These are phyloP conservation scores for Limnephilus lunatus DNA, from an alignment of 2,888 invertebrate genomes.

Conservation along the genomic window DNA sequence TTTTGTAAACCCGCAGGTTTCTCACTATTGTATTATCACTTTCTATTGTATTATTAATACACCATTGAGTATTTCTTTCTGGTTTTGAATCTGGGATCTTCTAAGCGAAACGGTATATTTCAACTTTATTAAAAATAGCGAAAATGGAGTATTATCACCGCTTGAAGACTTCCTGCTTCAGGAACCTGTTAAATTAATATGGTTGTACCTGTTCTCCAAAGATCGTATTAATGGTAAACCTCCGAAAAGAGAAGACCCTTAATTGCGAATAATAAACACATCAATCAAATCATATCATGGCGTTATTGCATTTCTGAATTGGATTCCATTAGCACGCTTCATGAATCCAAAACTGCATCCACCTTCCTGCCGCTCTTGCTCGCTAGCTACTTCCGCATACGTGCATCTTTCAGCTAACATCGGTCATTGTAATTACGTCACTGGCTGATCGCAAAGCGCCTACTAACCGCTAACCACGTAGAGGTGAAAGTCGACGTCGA, in stretches of 20 bases:
- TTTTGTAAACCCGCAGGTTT: background rate
- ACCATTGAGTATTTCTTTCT: background rate
- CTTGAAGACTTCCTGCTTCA: no score
- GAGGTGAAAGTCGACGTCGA: constrained; percentile 11
- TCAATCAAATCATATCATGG: background rate
- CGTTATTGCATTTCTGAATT: background rate
- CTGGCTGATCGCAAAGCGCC: background rate
- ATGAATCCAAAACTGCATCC: background rate
- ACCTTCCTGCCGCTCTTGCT: background rate
- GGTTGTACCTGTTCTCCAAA: background rate
- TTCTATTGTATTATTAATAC: background rate
- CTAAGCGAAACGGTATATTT: background rate
- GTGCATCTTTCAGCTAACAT: background rate
- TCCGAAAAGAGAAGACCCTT: no score
- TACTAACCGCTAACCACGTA: background rate
- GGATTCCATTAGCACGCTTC: background rate
- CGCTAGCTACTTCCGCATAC: constrained; percentile 13
- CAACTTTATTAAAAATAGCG: background rate
- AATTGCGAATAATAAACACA: no score
- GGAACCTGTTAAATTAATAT: no score
- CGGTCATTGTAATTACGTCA: background rate
- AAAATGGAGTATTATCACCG: no score
- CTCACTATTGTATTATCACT: background rate
- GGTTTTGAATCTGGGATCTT: background rate
- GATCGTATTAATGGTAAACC: background rate